Evolutionary conservation across 2,888 invertebrate species (phyloP), one percentile per base, ranked within the genome.

Genomic region (Pammene aurita): DNA sequence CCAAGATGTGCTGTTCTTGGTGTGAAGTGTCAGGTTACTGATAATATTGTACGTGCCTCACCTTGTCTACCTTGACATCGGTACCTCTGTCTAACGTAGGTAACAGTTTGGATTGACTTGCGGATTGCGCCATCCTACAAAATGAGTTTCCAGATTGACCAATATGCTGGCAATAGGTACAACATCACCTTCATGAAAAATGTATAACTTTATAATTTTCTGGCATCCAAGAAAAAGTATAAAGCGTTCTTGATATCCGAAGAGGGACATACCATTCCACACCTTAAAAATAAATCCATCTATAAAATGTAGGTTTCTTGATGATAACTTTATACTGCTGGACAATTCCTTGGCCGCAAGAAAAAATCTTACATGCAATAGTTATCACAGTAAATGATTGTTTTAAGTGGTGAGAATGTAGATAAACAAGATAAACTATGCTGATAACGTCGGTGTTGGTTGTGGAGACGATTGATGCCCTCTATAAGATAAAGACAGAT

Each of bases 1-100:
- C 79, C 76, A 74, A 76, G 80, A 78, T 77, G 77, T 74, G 77
- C 42, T 10, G 60, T 65, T 77, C 74, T 72, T 57, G 63, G 67
- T 70, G 66, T 73, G 58, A 71, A 73, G 78, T 74, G 71, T 77
- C 77, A 75, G 73, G 71, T 78, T 76, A 74, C 75, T 72, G 75
- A 76, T 76, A 74, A 74, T 72, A 65, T 64, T 65, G 61, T 26
- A 66, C 63, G 65, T 71, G 58, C 67, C 69, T 63, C 65, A 68
- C 56, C 70, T 67, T 34, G 66, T 66, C 69, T 69, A 35, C 61
- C 65, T 66, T 57, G 66, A 61, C 62, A 44, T 48, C 35, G 42
- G 56, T 42, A 14, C 44, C 42, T 38, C 18, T 14, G 54, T 38
- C 2, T 44, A 48, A 13, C 26, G 26, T 26, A 26, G 26, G 11